phyloP scores from a whole-genome alignment of 2,888 invertebrate genomes.

The Diaperis boleti region DNA sequence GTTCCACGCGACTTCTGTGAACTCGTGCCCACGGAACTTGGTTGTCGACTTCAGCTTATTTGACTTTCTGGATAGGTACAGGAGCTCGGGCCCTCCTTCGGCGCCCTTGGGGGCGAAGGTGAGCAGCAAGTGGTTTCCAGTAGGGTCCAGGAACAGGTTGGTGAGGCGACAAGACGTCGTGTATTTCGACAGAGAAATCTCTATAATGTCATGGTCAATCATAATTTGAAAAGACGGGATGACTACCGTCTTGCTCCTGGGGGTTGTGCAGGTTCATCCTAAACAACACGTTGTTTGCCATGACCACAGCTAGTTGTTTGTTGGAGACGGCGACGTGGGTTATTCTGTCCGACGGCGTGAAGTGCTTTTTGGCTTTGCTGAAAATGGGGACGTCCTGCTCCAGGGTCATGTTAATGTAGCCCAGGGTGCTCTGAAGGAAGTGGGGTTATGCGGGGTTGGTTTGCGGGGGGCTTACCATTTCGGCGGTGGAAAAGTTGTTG shows the following conservation, averaged over 20 bases:
- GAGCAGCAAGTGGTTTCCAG: slow-evolving; percentile 87
- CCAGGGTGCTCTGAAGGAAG: slow-evolving; percentile 64
- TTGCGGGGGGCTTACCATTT: slow-evolving; percentile 64
- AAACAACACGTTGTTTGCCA: slow-evolving; percentile 85
- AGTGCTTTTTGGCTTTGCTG: slow-evolving; percentile 84
- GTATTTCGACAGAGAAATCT: slow-evolving; percentile 79
- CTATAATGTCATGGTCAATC: too few relatives aligned
- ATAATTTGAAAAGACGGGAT: slow-evolving; percentile 12
- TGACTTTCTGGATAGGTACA: slow-evolving; percentile 83
- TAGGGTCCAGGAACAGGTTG: slow-evolving; percentile 85
- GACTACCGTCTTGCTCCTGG: slow-evolving; percentile 80
- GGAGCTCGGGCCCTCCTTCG: slow-evolving; percentile 77
- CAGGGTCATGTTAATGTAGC: slow-evolving; percentile 72
- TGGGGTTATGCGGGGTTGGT: not conserved
- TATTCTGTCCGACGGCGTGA: slow-evolving; percentile 83
- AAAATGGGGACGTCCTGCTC: slow-evolving; percentile 88
- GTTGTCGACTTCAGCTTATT: slow-evolving; percentile 77
- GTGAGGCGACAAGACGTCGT: slow-evolving; percentile 73
- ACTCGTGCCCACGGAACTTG: slow-evolving; percentile 82
- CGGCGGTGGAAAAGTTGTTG: slow-evolving; percentile 63
- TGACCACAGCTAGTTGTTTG: slow-evolving; percentile 85
- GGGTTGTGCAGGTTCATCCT: slow-evolving; percentile 85
- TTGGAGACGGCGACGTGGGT: slow-evolving; percentile 85
- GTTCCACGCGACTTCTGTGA: slow-evolving; percentile 94
- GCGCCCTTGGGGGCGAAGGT: slow-evolving; percentile 73